A percentile compares a stretch with the other conserved stretches of the same genome.
Conservation (phyloP, 2,113 vertebrate species). For the Athene noctua region DNA sequence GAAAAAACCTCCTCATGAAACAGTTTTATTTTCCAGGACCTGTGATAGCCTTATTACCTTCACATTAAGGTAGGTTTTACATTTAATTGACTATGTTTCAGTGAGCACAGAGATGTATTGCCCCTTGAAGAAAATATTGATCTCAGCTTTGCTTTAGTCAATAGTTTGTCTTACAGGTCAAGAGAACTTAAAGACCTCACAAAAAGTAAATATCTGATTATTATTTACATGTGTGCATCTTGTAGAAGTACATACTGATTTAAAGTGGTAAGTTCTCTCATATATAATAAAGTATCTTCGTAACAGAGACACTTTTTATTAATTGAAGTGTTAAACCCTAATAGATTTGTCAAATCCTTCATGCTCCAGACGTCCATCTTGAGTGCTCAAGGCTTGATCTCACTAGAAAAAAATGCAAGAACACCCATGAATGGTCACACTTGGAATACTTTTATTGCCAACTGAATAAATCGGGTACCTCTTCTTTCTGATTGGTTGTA, state of each 20-base stretch:
- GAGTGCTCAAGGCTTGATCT: not conserved
- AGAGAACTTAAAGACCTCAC: not conserved
- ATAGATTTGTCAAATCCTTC: not conserved
- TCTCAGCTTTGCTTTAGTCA: not conserved
- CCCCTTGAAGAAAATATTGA: conserved; percentile 5
- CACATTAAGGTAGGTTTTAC: not conserved
- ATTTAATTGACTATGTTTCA: not conserved
- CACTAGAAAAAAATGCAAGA: not conserved
- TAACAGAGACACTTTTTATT: not conserved
- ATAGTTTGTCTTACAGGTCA: not conserved
- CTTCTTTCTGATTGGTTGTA: not conserved
- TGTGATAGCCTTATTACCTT: not conserved
- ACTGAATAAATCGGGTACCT: not conserved
- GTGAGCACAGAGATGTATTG: not conserved
- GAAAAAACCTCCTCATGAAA: not conserved
- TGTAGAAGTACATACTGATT: not conserved
- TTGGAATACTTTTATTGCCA: not conserved
- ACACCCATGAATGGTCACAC: not conserved
- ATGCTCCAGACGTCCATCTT: not conserved
- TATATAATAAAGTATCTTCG: not conserved
- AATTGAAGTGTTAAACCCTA: not conserved
- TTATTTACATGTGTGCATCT: not conserved
- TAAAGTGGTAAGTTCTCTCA: not conserved
- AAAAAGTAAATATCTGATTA: not conserved
- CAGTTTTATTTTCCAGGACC: not conserved